These are phyloP conservation scores for Notoglanidium macrostoma DNA, from an alignment of 2,797 vertebrate species.

Conservation along the genomic window DNA sequence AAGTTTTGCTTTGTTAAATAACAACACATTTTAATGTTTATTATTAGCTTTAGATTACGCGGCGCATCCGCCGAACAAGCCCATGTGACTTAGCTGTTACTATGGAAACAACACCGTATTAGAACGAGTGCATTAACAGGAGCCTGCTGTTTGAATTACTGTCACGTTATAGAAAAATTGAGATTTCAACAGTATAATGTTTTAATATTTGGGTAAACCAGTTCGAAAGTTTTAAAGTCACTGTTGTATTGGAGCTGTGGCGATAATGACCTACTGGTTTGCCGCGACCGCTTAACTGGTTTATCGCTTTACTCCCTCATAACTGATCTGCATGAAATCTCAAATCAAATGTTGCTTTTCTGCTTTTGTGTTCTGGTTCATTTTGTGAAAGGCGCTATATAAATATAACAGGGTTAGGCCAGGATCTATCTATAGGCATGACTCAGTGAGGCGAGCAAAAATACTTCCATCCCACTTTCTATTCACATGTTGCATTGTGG, in stretches of 20 bases:
- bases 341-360: background rate
- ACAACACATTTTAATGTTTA: background rate
- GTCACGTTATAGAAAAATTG: background rate
- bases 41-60: background rate
- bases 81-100: background rate
- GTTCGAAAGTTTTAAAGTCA: background rate
- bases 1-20: background rate
- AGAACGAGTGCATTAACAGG: background rate
- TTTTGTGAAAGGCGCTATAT: background rate
- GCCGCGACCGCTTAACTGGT: background rate
- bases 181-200: background rate
- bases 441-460: background rate
- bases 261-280: background rate
- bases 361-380: background rate
- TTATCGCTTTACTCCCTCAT: background rate
- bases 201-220: background rate
- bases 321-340: background rate
- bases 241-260: too few species aligned
- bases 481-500: background rate
- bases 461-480: background rate
- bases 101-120: background rate
- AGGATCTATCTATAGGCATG: constrained; percentile 7
- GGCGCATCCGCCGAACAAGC: background rate
- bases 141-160: background rate
- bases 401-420: constrained; percentile 25